These are phyloP conservation scores for Anthophora plumipes DNA, from an alignment of 2,888 invertebrate genomes.

Conservation along the genomic window DNA sequence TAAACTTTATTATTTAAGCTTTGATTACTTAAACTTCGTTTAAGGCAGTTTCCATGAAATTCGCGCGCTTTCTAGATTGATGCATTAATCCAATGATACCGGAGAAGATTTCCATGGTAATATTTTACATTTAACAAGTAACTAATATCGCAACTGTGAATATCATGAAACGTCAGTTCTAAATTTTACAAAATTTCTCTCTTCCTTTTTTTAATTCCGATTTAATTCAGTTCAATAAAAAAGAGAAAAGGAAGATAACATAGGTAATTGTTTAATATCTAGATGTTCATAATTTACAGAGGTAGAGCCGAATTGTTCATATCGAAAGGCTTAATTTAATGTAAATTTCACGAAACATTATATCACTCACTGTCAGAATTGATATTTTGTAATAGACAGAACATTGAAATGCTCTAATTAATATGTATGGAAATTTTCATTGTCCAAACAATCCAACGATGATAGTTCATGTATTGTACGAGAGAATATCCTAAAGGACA, in stretches of 20 bases:
- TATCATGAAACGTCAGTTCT: neutral
- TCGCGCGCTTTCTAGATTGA: neutral
- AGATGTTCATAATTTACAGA: too few relatives aligned
- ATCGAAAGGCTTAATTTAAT: neutral
- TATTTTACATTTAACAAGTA: neutral
- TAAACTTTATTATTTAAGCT: neutral
- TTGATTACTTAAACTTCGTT: neutral
- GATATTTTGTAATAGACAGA: neutral
- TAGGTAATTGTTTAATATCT: too few relatives aligned
- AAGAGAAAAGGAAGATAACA: too few relatives aligned
- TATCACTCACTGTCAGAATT: neutral
- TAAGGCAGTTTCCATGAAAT: neutral
- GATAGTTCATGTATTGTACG: neutral
- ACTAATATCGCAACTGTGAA: neutral
- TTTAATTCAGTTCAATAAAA: too few relatives aligned
- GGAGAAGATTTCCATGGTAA: neutral
- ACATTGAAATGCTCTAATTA: conserved; percentile 1
- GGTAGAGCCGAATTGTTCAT: neutral
- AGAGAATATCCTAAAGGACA: neutral
- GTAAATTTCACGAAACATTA: neutral
- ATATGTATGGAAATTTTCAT: neutral
- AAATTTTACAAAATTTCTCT: neutral
- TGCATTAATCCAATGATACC: neutral
- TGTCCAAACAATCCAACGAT: neutral
- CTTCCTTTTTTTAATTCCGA: neutral